Evolutionary conservation across 2,113 vertebrate genomes (phyloP), one percentile per base, ranked within the genome.

Genomic region (Brachyhypopomus occidentalis): DNA sequence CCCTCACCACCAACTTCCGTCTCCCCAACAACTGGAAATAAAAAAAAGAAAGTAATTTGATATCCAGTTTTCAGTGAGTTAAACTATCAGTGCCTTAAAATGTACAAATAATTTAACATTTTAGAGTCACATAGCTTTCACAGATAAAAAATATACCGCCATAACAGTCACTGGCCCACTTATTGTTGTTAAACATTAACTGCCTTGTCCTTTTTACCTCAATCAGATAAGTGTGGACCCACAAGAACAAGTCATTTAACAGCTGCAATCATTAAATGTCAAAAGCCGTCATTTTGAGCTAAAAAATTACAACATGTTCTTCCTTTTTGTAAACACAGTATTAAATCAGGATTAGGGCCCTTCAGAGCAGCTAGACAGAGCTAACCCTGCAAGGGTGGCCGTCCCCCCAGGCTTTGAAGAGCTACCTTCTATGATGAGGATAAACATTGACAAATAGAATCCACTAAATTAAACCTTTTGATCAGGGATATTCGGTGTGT

Each of bases 331-430:
- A 66, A 64, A 72, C 56, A 84, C 14, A 63, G 79, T 41, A 74
- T 62, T 74, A 74, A 78, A 70, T 81, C 22, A 62, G 71, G 79
- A 75, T 81, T 66, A 64, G 17, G 16, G 45, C 34, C 3, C 30
- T n/a, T 75, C 30, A 58, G 72, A 77, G 74, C 59, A 77, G 73
- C 60, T 36, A 41, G 78, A 63, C 58, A 5, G 38, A 72, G 59
- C 64, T 80, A 59, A 83, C 75, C 69, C 70, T 78, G 55, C 70
- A 81, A 48, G n/a, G 76, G 22, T 60, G n/a, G 63, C 59, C 63
- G n/a, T 41, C 74, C 52, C 52, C 41, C 52, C 63, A 22, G 52
- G 3, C 52, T 62, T 74, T 55, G 41, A 36, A 62, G 36, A 2
- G 55, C 23, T 60, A 4, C n/a, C 38, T 45, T 70, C n/a, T 12